Conservation (phyloP, 2,797 vertebrate genomes). For the Prionace glauca region DNA sequence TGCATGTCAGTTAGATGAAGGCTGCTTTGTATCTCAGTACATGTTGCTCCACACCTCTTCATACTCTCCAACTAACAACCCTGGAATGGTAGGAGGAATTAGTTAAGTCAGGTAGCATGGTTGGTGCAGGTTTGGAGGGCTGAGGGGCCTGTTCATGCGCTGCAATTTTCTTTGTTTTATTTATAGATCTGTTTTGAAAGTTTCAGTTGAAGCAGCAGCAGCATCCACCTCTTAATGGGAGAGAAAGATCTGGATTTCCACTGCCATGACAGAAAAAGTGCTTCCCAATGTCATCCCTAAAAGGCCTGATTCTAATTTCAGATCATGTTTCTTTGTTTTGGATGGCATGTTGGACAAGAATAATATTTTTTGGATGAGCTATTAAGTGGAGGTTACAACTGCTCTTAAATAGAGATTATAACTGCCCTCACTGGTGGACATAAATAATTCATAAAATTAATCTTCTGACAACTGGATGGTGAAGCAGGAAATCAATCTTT, state of each 20-base stretch:
- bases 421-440: background rate
- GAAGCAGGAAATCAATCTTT: too few relatives aligned
- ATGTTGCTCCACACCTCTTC: too few relatives aligned
- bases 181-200: background rate
- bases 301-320: background rate
- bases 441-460: background rate
- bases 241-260: background rate
- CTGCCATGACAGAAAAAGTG: background rate
- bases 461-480: too few relatives aligned
- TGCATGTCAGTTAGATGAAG: background rate
- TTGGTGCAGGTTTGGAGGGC: too few relatives aligned
- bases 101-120: too few relatives aligned
- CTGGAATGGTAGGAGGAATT: too few relatives aligned
- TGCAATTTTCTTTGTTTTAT: background rate
- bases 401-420: background rate
- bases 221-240: background rate
- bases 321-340: background rate
- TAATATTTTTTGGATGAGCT: background rate
- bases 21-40: background rate
- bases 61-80: too few relatives aligned
- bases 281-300: background rate
- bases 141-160: too few relatives aligned
- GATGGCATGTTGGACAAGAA: background rate
- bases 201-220: background rate
- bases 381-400: background rate